Base-by-base conservation (phyloP, 2,797 vertebrate species). In the Periparus ater region DNA sequence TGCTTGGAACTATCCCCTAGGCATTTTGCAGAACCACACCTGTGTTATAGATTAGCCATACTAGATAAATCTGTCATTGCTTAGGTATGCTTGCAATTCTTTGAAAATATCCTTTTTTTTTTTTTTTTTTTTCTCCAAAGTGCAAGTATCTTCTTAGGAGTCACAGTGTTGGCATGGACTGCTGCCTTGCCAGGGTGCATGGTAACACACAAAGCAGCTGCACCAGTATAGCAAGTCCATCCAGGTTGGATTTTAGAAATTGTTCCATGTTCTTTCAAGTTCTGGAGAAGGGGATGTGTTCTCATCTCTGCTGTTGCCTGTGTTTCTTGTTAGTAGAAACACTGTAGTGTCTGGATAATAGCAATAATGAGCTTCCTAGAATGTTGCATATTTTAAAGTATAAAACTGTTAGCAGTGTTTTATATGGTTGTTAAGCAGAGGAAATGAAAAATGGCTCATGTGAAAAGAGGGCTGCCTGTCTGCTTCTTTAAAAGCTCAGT, bases 171-270 rank as follows among this genome's bases (percentile, higher is more conserved):
- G 89, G 53, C 82, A 86, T 42, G 62, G 27, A 13, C 12, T 62
- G 44, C 72, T 81, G 70, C 50, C 67, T 78, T 87, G 88, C 70
- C 88, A 74, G 36, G 54, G n/a, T 80, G 55, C 36, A 58, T 53
- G 74, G 53, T 50, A 74, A 7, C 38, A n/a, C 66, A 54, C 21
- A 42, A 82, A 89, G 86, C 70, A 84, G 72, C 73, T 93, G 67
- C 76, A 85, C 93, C 89, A 67, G 94, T 91, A 91, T 27, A 91
- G 83, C 93, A 71, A 87, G 74, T 95, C 72, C 67, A 30, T 87
- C 88, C 74, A 83, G 78, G 32, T 75, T 12, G 55, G 84, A 55
- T 82, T 89, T 90, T 11, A 91, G 55, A 82, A 81, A 50, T 66
- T 85, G 27, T 77, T 94, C 89, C 34, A 20, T 89, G 36, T 88